Conservation (phyloP, 1,140 invertebrate species). For the Linepithema humile region DNA sequence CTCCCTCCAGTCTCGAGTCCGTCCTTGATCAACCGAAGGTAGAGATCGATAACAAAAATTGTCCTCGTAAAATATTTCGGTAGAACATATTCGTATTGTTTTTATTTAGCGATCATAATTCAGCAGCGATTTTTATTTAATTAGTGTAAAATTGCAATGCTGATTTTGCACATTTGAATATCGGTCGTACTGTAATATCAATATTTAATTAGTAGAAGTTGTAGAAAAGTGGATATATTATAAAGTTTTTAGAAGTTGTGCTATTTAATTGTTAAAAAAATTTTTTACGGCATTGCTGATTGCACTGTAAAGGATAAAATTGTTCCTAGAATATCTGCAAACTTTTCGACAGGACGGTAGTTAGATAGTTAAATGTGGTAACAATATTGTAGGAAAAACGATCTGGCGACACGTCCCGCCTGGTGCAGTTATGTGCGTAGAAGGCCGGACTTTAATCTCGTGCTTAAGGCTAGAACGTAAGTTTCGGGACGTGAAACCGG, state of each 20-base stretch:
- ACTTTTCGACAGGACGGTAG: neutral
- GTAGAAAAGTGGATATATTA: neutral
- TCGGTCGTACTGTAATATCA: neutral
- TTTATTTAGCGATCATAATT: neutral
- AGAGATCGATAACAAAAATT: slow-evolving; percentile 27
- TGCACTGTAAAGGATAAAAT: slow-evolving; percentile 8
- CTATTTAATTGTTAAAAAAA: slow-evolving; percentile 12
- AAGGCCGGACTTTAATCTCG: slow-evolving; percentile 81
- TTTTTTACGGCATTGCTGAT: neutral
- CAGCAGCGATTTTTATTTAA: neutral
- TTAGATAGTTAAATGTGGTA: slow-evolving; percentile 47
- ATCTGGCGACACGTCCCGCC: slow-evolving; percentile 71
- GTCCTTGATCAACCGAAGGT: slow-evolving; percentile 57
- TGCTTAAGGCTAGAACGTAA: slow-evolving; percentile 82
- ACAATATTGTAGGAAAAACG: slow-evolving; percentile 74
- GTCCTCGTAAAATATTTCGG: neutral
- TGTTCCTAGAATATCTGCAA: neutral
- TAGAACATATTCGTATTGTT: no score
- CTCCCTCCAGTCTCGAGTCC: slow-evolving; percentile 68
- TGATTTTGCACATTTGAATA: neutral
- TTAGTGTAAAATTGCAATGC: slow-evolving; percentile 1
- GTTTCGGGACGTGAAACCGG: slow-evolving; percentile 62
- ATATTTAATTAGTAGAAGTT: neutral
- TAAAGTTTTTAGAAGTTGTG: slow-evolving; percentile 14
- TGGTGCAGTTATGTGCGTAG: slow-evolving; percentile 80